Evolutionary conservation across 2,888 invertebrate species (phyloP).

Genomic region (Ypsolopha scabrella): DNA sequence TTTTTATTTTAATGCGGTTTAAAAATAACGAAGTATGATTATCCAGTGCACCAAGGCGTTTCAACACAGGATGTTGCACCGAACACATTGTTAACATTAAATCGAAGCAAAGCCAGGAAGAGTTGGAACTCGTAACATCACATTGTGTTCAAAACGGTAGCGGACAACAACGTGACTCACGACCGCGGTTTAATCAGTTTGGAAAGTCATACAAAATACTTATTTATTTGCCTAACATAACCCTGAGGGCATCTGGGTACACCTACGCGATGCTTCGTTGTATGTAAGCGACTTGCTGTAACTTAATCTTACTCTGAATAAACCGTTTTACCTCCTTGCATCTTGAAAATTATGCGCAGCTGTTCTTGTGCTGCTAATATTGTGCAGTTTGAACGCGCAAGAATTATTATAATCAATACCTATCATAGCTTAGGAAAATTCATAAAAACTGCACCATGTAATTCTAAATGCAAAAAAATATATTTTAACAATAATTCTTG

Average conservation of each 20-base stretch:
- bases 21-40: too few relatives aligned
- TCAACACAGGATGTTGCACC: neutral
- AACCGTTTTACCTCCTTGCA: too few relatives aligned
- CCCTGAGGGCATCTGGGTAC: constrained; percentile 22
- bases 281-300: neutral
- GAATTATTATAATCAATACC: too few relatives aligned
- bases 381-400: too few relatives aligned
- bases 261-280: constrained; percentile 5
- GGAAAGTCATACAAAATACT: constrained; percentile 55
- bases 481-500: too few relatives aligned
- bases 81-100: neutral
- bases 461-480: too few relatives aligned
- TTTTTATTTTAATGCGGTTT: too few relatives aligned
- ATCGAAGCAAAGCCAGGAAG: neutral
- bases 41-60: too few relatives aligned
- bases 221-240: constrained; percentile 56
- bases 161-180: constrained; percentile 62
- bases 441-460: too few relatives aligned
- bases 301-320: too few relatives aligned
- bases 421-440: too few relatives aligned
- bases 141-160: constrained; percentile 34
- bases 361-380: neutral
- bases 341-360: too few relatives aligned
- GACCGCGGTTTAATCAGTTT: constrained; percentile 51
- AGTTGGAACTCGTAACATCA: constrained; percentile 7